Evolutionary conservation across 2,113 vertebrate genomes (phyloP).

Genomic region (Boulengeromyrus knoepffleri): DNA sequence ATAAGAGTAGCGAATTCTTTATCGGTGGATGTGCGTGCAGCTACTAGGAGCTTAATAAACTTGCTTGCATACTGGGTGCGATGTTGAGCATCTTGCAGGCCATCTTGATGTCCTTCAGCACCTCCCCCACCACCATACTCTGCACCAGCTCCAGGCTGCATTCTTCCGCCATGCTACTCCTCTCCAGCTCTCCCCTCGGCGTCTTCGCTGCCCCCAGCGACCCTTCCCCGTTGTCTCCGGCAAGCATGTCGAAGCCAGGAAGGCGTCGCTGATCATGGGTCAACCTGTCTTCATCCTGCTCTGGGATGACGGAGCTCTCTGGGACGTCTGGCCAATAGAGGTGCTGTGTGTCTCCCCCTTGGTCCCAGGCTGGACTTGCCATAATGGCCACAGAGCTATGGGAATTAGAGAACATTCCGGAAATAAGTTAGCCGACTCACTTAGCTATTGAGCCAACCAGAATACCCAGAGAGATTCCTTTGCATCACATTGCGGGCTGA

Average conservation of each 20-base stretch:
- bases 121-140: conserved; percentile 92
- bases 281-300: conserved; percentile 55
- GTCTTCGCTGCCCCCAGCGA: conserved; percentile 61
- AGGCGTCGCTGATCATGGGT: conserved; percentile 64
- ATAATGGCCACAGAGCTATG: background rate
- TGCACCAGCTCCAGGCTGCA: conserved; percentile 92
- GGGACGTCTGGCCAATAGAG: background rate
- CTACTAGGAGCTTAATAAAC: background rate
- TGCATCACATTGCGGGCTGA: background rate
- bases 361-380: background rate
- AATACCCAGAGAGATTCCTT: background rate
- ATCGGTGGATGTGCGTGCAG: background rate
- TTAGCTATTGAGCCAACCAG: background rate
- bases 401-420: background rate
- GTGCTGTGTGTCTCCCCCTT: background rate
- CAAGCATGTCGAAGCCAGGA: conserved; percentile 85
- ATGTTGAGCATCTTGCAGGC: conserved; percentile 96
- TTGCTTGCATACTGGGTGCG: conserved; percentile 65
- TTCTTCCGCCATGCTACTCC: conserved; percentile 76
- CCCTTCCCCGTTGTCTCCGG: conserved; percentile 68
- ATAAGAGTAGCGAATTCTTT: background rate
- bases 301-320: conserved; percentile 46
- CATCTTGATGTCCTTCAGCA: conserved; percentile 93
- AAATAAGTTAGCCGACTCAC: background rate
- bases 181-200: conserved; percentile 57